Conservation (phyloP, 1,140 invertebrate species). For the Bursaphelenchus mucronatus region DNA sequence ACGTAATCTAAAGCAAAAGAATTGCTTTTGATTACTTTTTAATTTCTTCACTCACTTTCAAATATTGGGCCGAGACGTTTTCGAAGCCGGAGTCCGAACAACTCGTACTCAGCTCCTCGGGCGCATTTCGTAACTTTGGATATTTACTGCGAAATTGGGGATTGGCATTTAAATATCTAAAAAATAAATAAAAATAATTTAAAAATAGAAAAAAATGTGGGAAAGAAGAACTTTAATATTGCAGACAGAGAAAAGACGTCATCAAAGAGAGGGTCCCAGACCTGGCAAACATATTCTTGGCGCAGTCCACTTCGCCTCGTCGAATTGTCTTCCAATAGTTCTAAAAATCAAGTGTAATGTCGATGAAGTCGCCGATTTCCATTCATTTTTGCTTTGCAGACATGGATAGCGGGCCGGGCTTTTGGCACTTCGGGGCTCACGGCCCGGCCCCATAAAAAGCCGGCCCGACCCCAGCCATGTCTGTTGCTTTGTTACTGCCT, state of each 20-base stretch:
- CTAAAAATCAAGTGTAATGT: not conserved
- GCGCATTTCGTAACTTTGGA: constrained; percentile 30
- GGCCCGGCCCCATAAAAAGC: too few species aligned
- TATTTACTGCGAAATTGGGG: constrained; percentile 32
- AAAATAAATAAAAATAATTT: constrained; percentile 20
- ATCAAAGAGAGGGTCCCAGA: constrained; percentile 1
- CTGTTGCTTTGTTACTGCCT: too few species aligned
- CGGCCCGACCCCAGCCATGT: too few species aligned
- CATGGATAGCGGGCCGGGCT: too few species aligned
- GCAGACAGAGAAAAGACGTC: too few species aligned
- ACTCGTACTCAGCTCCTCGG: constrained; percentile 25
- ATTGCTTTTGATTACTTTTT: not conserved
- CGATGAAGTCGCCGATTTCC: too few species aligned
- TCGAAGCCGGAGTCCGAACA: constrained; percentile 49
- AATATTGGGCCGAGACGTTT: constrained; percentile 33
- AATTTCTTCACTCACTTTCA: constrained; percentile 31
- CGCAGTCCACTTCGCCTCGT: constrained; percentile 18
- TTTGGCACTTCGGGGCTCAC: too few species aligned
- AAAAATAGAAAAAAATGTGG: constrained; percentile 9
- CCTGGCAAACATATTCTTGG: constrained; percentile 24
- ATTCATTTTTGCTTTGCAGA: too few species aligned
- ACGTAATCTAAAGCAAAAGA: constrained; percentile 13
- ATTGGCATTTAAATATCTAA: constrained; percentile 48
- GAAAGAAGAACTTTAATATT: constrained; percentile 9
- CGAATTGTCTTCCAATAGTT: constrained; percentile 27